Evolutionary conservation across 2,888 invertebrate species (phyloP), one percentile per base, ranked within the genome.

Genomic region (Amphimallon solstitiale): DNA sequence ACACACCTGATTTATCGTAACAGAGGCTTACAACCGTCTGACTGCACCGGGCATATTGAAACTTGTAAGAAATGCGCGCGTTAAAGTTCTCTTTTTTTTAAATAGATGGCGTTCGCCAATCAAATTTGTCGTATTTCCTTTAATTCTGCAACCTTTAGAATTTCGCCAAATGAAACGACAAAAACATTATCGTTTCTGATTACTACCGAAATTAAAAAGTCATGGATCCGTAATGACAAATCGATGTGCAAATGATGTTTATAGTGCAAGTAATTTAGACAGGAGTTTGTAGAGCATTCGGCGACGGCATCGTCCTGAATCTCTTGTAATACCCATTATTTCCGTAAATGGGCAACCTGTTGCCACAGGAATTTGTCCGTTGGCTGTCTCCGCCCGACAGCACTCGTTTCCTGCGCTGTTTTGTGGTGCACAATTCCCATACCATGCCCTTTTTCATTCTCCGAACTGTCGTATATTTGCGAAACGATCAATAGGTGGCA

Each of bases 261-360:
- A 67, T 67, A 64, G 59, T 64, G 56, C 34, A 15, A 29, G 56
- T 59, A 59, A 59, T 59, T 43, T 43, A 43, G 43, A 43, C 56
- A 43, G 45, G 23, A 59, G n/a, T n/a, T n/a, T 59, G 43, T 43
- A 43, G 56, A 45, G 56, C 56, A 59, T 59, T 29, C 43, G 23
- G 43, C 29, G 5, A 29, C 29, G 29, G 29, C 29, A 9, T 5
- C 29, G 29, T 29, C 23, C 43, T 9, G 48, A 23, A 40, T 60
- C 43, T 67, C 65, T 63, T 67, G 56, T 61, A 38, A 48, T 29
- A 46, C 46, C 63, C 46, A 59, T 63, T 68, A 63, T 66, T n/a
- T 40, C 56, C 51, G 17, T 15, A 61, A 69, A 67, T 63, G 65
- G 59, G 60, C 62, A 64, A 69, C 69, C 69, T 69, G 69, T 69